Evolutionary conservation across 2,888 invertebrate species (phyloP).

Genomic region (Sphaerophoria taeniata): DNA sequence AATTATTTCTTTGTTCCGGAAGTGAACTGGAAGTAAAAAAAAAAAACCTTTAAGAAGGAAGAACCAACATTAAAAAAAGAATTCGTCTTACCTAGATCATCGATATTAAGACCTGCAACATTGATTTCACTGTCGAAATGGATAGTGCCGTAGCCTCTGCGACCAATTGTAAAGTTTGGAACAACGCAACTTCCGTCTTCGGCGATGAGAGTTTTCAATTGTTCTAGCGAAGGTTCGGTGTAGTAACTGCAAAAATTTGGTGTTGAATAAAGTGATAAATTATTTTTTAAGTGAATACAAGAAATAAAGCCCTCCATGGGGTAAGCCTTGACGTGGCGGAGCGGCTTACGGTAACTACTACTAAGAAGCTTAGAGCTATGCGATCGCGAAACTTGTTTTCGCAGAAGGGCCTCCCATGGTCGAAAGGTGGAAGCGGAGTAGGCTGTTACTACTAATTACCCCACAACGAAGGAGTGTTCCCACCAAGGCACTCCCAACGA

Average conservation of each 20-base stretch:
- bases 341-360: too few species aligned
- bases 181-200: constrained; percentile 91
- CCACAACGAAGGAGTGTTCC: too few species aligned
- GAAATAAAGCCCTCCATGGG: too few species aligned
- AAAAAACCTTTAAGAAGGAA: not conserved
- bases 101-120: constrained; percentile 92
- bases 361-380: too few species aligned
- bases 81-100: constrained; percentile 87
- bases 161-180: constrained; percentile 93
- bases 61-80: not conserved
- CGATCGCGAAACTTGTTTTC: too few species aligned
- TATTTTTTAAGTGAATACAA: too few species aligned
- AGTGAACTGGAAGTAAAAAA: constrained; percentile 87
- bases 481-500: too few species aligned
- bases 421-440: too few species aligned
- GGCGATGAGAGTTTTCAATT: constrained; percentile 88
- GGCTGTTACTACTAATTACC: too few species aligned
- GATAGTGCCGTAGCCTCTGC: constrained; percentile 95
- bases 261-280: not conserved
- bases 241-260: constrained; percentile 86
- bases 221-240: constrained; percentile 93
- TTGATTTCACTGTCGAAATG: constrained; percentile 93
- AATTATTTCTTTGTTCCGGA: constrained; percentile 96
- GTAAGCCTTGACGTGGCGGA: too few species aligned
- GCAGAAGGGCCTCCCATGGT: too few species aligned